Evolutionary conservation across 2,888 invertebrate genomes (phyloP), one percentile per base, ranked within the genome.

Genomic region (Coenonympha glycerion): DNA sequence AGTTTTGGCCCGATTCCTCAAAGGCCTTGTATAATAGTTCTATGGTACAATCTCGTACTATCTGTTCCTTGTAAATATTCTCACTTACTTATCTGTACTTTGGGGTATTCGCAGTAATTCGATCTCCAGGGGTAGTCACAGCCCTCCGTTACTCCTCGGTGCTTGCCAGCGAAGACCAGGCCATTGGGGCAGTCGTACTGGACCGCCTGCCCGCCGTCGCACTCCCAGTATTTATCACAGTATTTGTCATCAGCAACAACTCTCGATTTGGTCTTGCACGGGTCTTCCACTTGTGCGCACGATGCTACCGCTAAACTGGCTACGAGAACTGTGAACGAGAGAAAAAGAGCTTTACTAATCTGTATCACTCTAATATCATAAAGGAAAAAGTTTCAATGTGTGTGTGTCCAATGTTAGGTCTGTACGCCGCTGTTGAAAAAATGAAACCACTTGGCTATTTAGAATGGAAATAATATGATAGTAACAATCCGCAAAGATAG

Each of bases 151-250:
- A 95, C 95, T 3, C 95, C 95, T 37, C 95, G 89, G 67, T 95
- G 92, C 73, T 95, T 95, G 3, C 95, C 96, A 13, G 95, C 95
- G 81, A 93, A 96, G 37, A 96, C 96, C 59, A 96, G 86, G 0
- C 96, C 96, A 69, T 96, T 96, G 48, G 96, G 96, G 69, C 96
- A 96, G 82, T 95, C 95, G 76, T 95, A 95, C 52, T 95, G 88
- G 58, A 94, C 91, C 0, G 94, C 91, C 71, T 94, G 93, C 0
- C 93, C 94, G 62, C 90, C 92, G 54, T 95, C 93, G 68, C 96
- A 96, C 76, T 95, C 95, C 95, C 95, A 96, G 70, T 93, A 94
- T 50, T 91, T 87, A 70, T 87, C 88, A 69, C 96, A 96, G 79
- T 95, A 93, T 40, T 92, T 92, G 61, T 91, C 91, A 65, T 96